A percentile compares a stretch with the other conserved stretches of the same genome.
These are phyloP conservation scores for Helogale parvula DNA, from an alignment of 2,113 vertebrate species.

Conservation along the genomic window DNA sequence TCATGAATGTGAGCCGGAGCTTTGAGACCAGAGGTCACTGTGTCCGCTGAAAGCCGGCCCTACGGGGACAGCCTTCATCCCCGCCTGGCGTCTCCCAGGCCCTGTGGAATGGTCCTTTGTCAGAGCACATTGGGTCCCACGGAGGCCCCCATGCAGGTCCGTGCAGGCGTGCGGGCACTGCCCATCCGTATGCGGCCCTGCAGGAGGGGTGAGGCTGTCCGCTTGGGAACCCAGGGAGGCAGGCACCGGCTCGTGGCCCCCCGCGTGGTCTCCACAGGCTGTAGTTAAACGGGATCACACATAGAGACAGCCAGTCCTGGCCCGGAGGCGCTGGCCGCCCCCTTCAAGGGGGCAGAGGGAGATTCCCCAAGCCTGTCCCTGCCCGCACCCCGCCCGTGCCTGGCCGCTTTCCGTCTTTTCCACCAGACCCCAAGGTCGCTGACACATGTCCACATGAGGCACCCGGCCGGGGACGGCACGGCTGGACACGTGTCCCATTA, in stretches of 20 bases:
- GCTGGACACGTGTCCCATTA: background rate
- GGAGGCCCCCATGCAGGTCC: no score
- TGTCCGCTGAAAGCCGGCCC: background rate
- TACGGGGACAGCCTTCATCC: rapidly evolving
- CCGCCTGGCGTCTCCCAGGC: rapidly evolving
- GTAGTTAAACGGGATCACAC: background rate
- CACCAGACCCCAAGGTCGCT: background rate
- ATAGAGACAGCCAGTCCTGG: no score
- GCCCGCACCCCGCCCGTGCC: no score
- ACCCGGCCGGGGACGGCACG: background rate
- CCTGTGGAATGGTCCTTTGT: background rate
- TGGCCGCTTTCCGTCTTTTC: no score
- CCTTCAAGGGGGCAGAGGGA: background rate
- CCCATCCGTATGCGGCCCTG: background rate
- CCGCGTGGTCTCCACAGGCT: background rate
- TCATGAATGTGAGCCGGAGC: background rate
- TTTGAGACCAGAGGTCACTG: no score
- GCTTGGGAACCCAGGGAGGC: background rate
- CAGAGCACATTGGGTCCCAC: background rate
- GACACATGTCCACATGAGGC: rapidly evolving
- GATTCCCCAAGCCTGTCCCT: background rate
- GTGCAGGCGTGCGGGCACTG: no score
- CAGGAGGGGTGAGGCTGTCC: background rate
- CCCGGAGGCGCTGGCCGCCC: rapidly evolving
- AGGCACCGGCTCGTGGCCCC: background rate